Evolutionary conservation across 2,797 vertebrate genomes (phyloP), one percentile per base, ranked within the genome.

Genomic region (Labeo calbasu): DNA sequence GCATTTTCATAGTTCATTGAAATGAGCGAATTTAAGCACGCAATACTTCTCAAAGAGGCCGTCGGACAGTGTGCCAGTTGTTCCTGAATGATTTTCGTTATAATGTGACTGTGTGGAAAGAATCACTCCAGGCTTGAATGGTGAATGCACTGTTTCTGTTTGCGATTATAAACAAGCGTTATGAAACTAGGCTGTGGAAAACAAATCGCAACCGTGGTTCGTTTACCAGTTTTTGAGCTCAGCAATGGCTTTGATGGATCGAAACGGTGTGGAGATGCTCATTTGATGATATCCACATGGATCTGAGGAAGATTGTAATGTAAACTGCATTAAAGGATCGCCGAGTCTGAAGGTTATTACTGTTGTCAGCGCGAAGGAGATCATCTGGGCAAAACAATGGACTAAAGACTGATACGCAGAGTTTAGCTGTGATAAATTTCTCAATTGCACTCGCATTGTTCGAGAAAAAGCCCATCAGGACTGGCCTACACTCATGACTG

Each of bases 401-500:
- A 70, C 11, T 12, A 12, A 50, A 59, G 23, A 81, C 36, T 46
- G 15, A 71, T 13, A 28, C 36, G 32, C 3, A 6, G 65, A 50
- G 43, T 78, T 73, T 14, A 43, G 53, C 46, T 72, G 82, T 78
- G 81, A 79, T 85, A 68, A 68, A 79, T 85, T 61, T 84, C 61
- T 79, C 80, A 59, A 50, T 78, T 72, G 73, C 79, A 81, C 85
- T 11, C 72, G 61, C 82, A 84, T 85, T 83, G 82, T 89, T 77
- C 73, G 46, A 81, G 79, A 71, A 85, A 80, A 86, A 85, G 81
- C 84, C 83, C 89, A 88, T 83, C 46, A 89, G 85, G 79, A 81
- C 61, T 87, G 36, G 81, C 89, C 87, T 87, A 81, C 88, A 66
- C 84, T 77, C 79, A 85, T 19, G 65, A 72, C 84, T 89, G 90